phyloP scores from a whole-genome alignment of 2,113 vertebrate species.

The Hemichromis elongatus region DNA sequence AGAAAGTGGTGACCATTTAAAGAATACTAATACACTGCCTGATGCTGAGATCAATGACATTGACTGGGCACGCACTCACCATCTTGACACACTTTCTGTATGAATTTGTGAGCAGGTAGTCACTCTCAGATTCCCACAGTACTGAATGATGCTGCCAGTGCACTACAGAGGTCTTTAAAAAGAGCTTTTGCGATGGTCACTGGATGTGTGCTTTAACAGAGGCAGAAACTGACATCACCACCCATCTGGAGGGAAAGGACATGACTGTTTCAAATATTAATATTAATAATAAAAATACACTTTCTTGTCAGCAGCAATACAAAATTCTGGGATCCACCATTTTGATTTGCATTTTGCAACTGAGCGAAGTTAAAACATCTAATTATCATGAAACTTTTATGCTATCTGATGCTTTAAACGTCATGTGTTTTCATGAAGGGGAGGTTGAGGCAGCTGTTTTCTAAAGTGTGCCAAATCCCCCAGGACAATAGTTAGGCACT shows the following conservation, averaged over 20 bases:
- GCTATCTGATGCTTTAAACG: not conserved
- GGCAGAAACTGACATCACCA: conserved; percentile 4
- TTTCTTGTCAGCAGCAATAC: not conserved
- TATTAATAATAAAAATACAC: accelerated
- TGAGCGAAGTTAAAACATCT: not conserved
- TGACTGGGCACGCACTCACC: not conserved
- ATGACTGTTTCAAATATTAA: not conserved
- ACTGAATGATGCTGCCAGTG: conserved; percentile 25
- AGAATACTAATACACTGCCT: not conserved
- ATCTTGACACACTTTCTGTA: not conserved
- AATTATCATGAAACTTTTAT: not conserved
- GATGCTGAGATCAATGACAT: conserved; percentile 8
- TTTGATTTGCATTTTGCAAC: not conserved
- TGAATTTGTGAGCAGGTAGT: conserved; percentile 29
- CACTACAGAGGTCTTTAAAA: conserved; percentile 35
- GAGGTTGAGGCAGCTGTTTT: not conserved
- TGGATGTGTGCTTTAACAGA: not conserved
- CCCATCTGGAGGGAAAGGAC: conserved; percentile 51
- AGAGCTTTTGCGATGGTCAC: conserved; percentile 18
- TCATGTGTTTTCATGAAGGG: not conserved
- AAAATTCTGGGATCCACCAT: not conserved
- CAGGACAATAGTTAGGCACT: not conserved
- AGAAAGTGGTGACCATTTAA: not conserved
- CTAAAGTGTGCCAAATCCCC: conserved; percentile 15
- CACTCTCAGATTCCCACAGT: conserved; percentile 41